These are phyloP conservation scores for Aspidapion aeneum DNA, from an alignment of 2,888 invertebrate genomes.

Conservation along the genomic window DNA sequence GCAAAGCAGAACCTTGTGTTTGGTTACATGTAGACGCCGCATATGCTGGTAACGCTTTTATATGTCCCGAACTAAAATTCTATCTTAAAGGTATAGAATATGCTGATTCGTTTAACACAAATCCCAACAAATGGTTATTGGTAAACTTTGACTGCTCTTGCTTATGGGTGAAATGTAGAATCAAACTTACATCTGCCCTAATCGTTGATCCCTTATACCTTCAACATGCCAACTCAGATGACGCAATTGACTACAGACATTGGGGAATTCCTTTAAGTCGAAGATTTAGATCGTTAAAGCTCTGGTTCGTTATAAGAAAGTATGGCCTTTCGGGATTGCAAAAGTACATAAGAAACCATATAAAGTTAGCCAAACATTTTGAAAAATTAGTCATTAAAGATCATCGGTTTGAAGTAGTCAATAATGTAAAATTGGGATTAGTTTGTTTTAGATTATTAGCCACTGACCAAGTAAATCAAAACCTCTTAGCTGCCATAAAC, in stretches of 20 bases:
- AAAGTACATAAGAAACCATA: conserved; percentile 79
- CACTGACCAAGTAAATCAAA: conserved; percentile 67
- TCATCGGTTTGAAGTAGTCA: conserved; percentile 70
- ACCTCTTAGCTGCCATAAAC: conserved; percentile 74
- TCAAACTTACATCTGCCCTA: conserved; percentile 76
- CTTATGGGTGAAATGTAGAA: conserved; percentile 70
- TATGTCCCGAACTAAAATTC: conserved; percentile 76
- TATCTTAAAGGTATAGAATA: conserved; percentile 64
- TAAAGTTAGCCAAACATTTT: conserved; percentile 71
- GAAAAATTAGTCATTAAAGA: conserved; percentile 66
- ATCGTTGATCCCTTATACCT: conserved; percentile 84
- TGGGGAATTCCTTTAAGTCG: conserved; percentile 87
- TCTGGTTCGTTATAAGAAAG: conserved; percentile 83
- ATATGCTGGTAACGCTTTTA: conserved; percentile 82
- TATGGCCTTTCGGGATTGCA: conserved; percentile 83
- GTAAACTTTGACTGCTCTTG: conserved; percentile 84
- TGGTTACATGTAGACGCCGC: conserved; percentile 90
- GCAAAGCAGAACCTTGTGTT: conserved; percentile 56
- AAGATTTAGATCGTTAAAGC: conserved; percentile 78
- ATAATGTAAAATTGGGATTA: conserved; percentile 70
- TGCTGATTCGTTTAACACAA: conserved; percentile 83
- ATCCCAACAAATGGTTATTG: conserved; percentile 85
- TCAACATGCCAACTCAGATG: conserved; percentile 73
- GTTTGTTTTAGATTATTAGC: conserved; percentile 75
- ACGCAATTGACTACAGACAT: conserved; percentile 70